Base-by-base conservation (phyloP, 2,113 vertebrate genomes). In the Otis tarda region DNA sequence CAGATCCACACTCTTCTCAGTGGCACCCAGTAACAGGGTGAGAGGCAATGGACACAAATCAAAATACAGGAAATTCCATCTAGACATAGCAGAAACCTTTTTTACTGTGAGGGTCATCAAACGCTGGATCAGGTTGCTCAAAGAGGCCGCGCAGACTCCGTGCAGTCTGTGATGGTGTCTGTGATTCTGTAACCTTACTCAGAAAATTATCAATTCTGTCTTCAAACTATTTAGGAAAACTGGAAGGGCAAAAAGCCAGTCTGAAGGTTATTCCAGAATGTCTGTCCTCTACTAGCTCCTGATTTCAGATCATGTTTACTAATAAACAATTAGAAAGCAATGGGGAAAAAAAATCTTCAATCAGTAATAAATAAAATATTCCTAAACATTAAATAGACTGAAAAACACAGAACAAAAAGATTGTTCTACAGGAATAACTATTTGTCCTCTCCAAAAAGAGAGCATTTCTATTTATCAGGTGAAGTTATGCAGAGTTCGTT, bases 1-100 rank as follows among this genome's bases (percentile, higher is more conserved):
- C 1, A 2, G 31, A 85, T 22, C 43, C 30, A 75, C 28, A 27
- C 12, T 92, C 35, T 55, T 64, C 59, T 60, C 39, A 31, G 22
- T 6, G 7, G 49, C 17, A 9, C 15, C 25, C 76, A 76, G 31
- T 11, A 19, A 41, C 45, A 89, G 50, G 27, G 73, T 0, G 0
- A 76, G 37, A 53, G 31, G 19, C 7, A 85, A 52, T 0, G 4
- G 56, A 33, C 68, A 89, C 8, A 81, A 87, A 53, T 20, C 30
- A 83, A 87, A 73, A 23, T 4, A 65, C 2, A 23, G 33, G 14
- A 57, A 45, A 50, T 45, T 53, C 27, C 27, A 53, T 14, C 9
- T 14, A 14, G 20, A 69, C 8, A 61, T 0, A 56, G 14, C 1
- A 47, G 53, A 76, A 70, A 12, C 11, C 7, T n/a, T 60, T 70